Evolutionary conservation across 2,797 vertebrate genomes (phyloP).

Genomic region (Ispidina picta): DNA sequence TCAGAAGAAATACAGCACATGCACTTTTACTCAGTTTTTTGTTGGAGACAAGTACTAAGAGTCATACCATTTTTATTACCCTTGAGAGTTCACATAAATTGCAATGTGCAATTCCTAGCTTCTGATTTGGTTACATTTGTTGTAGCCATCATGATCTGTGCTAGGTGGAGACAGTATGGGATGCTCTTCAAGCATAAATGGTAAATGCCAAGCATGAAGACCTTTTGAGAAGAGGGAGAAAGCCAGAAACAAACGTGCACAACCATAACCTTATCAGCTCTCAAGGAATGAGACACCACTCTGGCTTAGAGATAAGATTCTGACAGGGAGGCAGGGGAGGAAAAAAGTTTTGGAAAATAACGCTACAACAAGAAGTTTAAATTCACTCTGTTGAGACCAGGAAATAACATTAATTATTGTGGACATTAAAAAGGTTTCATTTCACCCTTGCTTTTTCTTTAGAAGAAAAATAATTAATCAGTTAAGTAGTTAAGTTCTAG

Average conservation of each 20-base stretch:
- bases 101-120: not conserved
- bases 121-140: not conserved
- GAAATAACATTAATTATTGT: not conserved
- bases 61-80: not conserved
- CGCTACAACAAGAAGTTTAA: not conserved
- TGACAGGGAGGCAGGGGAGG: not conserved
- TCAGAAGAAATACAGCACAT: not conserved
- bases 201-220: not conserved
- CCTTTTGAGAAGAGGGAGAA: not conserved
- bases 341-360: not conserved
- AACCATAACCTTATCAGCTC: not conserved
- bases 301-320: not conserved
- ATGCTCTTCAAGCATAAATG: not conserved
- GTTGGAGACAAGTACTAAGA: not conserved
- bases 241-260: not conserved
- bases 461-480: not conserved
- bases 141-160: not conserved
- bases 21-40: not conserved
- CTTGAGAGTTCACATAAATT: not conserved
- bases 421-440: not conserved
- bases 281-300: not conserved
- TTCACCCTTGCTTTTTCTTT: not conserved
- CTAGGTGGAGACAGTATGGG: not conserved
- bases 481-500: not conserved
- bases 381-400: not conserved